Evolutionary conservation across 2,797 vertebrate genomes (phyloP).

Genomic region (Luscinia luscinia): DNA sequence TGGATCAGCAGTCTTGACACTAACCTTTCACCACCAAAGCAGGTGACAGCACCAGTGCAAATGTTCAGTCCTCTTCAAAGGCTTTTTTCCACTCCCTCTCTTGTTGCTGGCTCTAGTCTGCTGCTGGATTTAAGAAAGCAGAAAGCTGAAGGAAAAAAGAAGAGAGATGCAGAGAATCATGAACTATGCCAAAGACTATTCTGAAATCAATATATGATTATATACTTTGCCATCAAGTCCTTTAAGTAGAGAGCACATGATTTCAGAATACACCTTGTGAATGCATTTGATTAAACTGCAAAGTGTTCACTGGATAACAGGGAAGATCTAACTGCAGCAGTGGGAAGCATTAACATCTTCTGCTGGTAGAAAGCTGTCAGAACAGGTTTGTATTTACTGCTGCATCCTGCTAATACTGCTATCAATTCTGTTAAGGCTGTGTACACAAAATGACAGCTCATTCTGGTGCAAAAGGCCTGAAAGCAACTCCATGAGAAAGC

Average conservation of each 20-base stretch:
- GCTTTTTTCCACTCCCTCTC: background rate
- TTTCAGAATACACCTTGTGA: background rate
- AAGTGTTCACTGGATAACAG: background rate
- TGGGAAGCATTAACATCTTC: background rate
- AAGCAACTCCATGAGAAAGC: background rate
- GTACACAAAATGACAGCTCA: background rate
- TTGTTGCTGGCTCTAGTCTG: background rate
- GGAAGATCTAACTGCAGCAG: background rate
- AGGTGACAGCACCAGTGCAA: background rate
- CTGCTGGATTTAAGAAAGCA: background rate
- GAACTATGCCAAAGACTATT: background rate
- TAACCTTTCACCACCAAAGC: constrained; percentile 11
- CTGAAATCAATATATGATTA: background rate
- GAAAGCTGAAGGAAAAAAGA: background rate
- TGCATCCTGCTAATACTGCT: background rate
- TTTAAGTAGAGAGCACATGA: background rate
- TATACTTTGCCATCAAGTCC: background rate
- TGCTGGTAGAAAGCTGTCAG: background rate
- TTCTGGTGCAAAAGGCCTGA: background rate
- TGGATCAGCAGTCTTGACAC: background rate
- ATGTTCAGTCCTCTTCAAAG: background rate
- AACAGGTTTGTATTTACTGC: background rate
- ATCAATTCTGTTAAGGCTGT: background rate
- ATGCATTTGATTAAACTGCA: background rate
- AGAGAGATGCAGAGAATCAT: background rate